Conservation (phyloP, 2,113 vertebrate genomes). For the Syngnathus floridae region DNA sequence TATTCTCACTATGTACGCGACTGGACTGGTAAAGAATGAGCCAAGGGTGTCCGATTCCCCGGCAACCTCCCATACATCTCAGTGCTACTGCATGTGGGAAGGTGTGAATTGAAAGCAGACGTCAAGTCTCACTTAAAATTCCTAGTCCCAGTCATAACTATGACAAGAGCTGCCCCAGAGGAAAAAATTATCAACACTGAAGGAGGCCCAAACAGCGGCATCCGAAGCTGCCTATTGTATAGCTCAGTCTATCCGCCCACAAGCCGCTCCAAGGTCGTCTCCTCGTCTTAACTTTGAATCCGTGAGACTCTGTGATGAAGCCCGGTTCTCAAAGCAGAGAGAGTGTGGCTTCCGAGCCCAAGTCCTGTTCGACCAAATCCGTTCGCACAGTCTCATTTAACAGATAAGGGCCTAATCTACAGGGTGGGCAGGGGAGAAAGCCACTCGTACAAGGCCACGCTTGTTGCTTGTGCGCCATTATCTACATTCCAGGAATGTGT, state of each 20-base stretch:
- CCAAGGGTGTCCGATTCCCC: conserved; percentile 30
- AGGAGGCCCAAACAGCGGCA: conserved; percentile 25
- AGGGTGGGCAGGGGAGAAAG: conserved; percentile 58
- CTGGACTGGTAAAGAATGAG: conserved; percentile 41
- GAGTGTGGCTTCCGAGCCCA: conserved; percentile 44
- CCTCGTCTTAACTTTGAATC: conserved; percentile 39
- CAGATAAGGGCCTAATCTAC: conserved; percentile 68
- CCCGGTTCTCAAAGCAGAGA: conserved; percentile 40
- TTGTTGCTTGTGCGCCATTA: conserved; percentile 56
- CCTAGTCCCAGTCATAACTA: conserved; percentile 25
- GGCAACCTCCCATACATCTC: conserved; percentile 28
- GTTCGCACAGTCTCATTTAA: conserved; percentile 66
- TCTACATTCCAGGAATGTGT: conserved; percentile 61
- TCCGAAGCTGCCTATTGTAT: conserved; percentile 50
- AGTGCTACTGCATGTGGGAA: conserved; percentile 42
- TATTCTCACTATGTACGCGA: conserved; percentile 33
- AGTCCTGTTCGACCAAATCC: conserved; percentile 61
- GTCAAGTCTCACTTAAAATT: conserved; percentile 26
- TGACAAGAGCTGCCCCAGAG: conserved; percentile 15
- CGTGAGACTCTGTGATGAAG: conserved; percentile 48
- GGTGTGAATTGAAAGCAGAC: conserved; percentile 36
- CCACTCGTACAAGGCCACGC: conserved; percentile 57
- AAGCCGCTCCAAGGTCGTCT: conserved; percentile 57
- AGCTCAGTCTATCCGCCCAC: conserved; percentile 47
- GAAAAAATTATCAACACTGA: conserved; percentile 17